Conservation (phyloP, 2,888 invertebrate species). For the Gandaritis pyraliata region DNA sequence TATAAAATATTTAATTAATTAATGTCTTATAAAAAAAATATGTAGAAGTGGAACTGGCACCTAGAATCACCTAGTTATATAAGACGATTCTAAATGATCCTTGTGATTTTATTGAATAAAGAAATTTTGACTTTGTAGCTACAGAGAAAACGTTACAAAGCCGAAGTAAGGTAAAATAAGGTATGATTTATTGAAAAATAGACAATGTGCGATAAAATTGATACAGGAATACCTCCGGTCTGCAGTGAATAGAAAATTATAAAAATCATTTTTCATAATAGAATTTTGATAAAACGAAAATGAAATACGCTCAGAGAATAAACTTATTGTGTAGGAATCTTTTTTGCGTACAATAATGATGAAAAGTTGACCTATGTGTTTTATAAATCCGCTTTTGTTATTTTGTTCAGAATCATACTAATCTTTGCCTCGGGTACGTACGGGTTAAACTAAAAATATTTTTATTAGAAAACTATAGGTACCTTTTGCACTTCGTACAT, state of each 20-base stretch:
- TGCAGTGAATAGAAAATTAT: constrained; percentile 10
- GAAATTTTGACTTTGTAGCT: too few species aligned
- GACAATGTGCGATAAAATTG: constrained; percentile 6
- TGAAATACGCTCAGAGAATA: not conserved
- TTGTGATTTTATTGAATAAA: too few species aligned
- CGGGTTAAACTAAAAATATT: too few species aligned
- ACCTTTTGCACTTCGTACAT: too few species aligned
- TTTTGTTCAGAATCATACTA: too few species aligned
- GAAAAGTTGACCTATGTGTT: not conserved
- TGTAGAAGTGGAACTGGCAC: too few species aligned
- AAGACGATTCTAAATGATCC: too few species aligned
- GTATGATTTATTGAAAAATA: not conserved
- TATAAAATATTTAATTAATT: too few species aligned
- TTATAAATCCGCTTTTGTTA: not conserved
- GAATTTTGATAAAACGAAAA: not conserved
- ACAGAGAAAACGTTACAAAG: not conserved
- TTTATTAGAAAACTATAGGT: too few species aligned
- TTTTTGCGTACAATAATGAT: not conserved
- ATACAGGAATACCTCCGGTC: constrained; percentile 3
- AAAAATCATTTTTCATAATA: constrained; percentile 16
- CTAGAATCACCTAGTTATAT: too few species aligned
- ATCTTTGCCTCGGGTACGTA: too few species aligned
- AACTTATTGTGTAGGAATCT: constrained; percentile 1
- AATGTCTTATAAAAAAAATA: too few species aligned
- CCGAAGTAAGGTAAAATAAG: not conserved